Base-by-base conservation (phyloP, 2,797 vertebrate genomes). In the Buphagus erythrorhynchus region DNA sequence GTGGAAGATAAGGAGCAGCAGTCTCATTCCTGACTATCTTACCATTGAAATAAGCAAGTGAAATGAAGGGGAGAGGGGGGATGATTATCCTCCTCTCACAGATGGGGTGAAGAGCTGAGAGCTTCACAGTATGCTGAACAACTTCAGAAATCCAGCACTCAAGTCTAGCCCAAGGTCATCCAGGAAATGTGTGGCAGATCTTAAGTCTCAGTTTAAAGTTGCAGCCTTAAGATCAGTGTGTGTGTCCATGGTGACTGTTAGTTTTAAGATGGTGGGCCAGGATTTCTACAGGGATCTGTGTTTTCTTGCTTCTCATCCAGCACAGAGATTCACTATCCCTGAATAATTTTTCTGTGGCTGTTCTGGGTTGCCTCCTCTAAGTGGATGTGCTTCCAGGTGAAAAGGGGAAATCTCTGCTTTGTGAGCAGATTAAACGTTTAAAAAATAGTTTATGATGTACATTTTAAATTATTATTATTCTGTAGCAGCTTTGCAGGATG, bases 1-100 rank as follows among this genome's bases (percentile, higher is more conserved):
- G 58, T 33, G 28, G 52, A 4, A 93, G 96, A 96, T 97, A 97
- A 93, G 79, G 82, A 81, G 72, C 62, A 69, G 67, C 79, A 88
- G 82, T 20, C 51, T 42, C 5, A 1, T 61, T 62, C 73, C 72
- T 66, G 72, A 78, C 76, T 95, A 86, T 94, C 87, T 95, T 59
- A 71, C 85, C 0, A 4, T 82, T 93, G 83, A 92, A 90, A 86
- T 72, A 94, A 94, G 93, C 93, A 96, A 84, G 82, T 59, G 82
- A 90, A 86, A 86, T 88, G 88, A 86, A 95, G 74, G 69, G 17
- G 43, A 90, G 82, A 95, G 82, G 29, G 38, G 10, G 15, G 28
- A 90, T 91, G 59, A 66, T 79, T 94, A 73, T 90, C 91, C 93
- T 75, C 11, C 16, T 61, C 67, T 84, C 28, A 17, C 91, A 96